Conservation (phyloP, 2,888 invertebrate genomes). For the Eupithecia pulchellata region DNA sequence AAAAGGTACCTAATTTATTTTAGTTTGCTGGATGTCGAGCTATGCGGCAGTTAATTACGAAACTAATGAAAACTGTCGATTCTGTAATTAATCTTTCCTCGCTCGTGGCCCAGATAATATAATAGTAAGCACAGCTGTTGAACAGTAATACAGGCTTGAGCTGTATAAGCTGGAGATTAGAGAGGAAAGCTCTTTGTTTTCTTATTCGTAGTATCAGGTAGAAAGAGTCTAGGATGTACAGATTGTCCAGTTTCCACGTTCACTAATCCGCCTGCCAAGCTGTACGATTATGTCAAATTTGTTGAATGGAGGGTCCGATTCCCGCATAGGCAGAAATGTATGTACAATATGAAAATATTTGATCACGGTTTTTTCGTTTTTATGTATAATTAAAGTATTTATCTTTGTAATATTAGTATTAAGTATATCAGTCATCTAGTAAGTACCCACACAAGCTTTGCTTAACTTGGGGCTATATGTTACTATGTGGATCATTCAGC, state of each 20-base stretch:
- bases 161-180: slow-evolving; percentile 8
- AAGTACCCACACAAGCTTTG: too few species aligned
- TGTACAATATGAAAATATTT: too few species aligned
- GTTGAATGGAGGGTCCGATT: too few species aligned
- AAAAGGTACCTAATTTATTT: slow-evolving; percentile 83
- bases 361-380: too few species aligned
- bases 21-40: slow-evolving; percentile 71
- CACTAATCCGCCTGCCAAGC: too few species aligned
- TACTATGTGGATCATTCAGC: too few species aligned
- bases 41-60: slow-evolving; percentile 79
- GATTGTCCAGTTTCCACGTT: too few species aligned
- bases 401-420: too few species aligned
- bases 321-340: too few species aligned
- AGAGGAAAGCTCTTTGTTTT: neutral
- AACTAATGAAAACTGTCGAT: slow-evolving; percentile 84
- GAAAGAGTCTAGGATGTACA: neutral
- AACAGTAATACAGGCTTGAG: slow-evolving; percentile 21
- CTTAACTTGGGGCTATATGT: too few species aligned
- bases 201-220: neutral
- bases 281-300: neutral
- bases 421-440: too few species aligned
- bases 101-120: slow-evolving; percentile 13
- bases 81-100: slow-evolving; percentile 78
- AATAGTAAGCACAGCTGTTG: neutral
- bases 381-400: too few species aligned